Evolutionary conservation across 2,113 vertebrate genomes (phyloP).

Genomic region (Corythaixoides concolor): DNA sequence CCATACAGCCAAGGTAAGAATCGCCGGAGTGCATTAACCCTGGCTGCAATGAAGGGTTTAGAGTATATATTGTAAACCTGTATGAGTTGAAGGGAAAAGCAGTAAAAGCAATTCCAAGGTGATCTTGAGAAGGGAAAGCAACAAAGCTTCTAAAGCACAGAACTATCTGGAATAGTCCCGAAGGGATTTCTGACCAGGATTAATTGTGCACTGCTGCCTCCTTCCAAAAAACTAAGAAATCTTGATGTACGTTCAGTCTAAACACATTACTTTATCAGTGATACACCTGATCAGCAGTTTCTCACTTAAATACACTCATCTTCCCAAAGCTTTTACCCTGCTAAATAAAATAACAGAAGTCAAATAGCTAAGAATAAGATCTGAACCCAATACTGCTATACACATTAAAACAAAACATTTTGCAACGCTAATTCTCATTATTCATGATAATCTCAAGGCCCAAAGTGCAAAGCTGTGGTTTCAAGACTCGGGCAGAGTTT

Average conservation of each 20-base stretch:
- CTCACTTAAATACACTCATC: background rate
- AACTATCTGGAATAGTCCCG: background rate
- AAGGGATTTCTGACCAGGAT: background rate
- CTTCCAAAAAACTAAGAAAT: background rate
- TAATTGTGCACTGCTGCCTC: background rate
- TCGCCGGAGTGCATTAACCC: background rate
- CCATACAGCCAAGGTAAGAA: background rate
- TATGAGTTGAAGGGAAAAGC: background rate
- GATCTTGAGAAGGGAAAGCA: background rate
- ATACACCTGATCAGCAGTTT: background rate
- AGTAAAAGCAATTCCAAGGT: background rate
- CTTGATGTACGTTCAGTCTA: background rate
- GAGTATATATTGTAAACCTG: background rate
- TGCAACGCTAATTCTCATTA: background rate
- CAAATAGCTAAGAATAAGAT: background rate
- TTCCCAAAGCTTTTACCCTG: background rate
- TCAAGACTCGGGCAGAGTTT: background rate
- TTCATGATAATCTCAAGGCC: background rate
- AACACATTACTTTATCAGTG: background rate
- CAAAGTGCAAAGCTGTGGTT: background rate
- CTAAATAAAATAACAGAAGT: background rate
- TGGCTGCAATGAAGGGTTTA: background rate
- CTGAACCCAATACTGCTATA: background rate
- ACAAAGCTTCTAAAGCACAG: background rate
- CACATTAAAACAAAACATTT: background rate